Evolutionary conservation across 2,113 vertebrate species (phyloP), one percentile per base, ranked within the genome.

Genomic region (Cinclus mexicanus): DNA sequence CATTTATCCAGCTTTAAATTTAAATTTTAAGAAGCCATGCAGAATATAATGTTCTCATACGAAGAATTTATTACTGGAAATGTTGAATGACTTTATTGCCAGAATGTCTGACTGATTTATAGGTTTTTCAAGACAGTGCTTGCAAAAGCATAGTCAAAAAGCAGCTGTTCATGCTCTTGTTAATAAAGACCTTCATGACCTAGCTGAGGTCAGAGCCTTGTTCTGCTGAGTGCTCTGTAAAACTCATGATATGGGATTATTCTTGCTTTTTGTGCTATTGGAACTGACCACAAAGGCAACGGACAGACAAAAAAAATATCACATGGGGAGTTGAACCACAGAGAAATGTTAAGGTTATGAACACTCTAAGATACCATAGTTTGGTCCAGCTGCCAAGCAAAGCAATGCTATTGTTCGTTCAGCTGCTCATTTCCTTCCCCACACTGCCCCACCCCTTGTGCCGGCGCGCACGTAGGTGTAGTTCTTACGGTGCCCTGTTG

Each of bases 121-220:
- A 88, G 83, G 64, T 52, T 89, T 87, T 86, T 91, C 75, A 93
- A 68, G 68, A n/a, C 59, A 83, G 50, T 52, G 50, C 71, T 97
- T 92, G 79, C 79, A 90, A 95, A 94, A 96, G 70, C 12, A 33
- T 23, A 86, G 47, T 90, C 76, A 88, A 93, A 77, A 93, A 93
- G 78, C 93, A 96, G 93, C 94, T 96, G 92, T 83, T 93, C 35
- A 7, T 89, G 47, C 65, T 94, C 81, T 91, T 84, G 84, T 91
- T 94, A 92, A 92, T 90, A 90, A 85, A 90, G 93, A 90, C 59
- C 63, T 96, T 93, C 59, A 15, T 95, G 95, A 96, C 94, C 93
- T 52, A 93, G 84, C 72, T 90, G 68, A 95, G 92, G 88, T 96
- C 95, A 96, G 68, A 83, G 33, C 39, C 64, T 44, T 87, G 82